Evolutionary conservation across 1,140 invertebrate species (phyloP).

Genomic region (Megalonaias nervosa): DNA sequence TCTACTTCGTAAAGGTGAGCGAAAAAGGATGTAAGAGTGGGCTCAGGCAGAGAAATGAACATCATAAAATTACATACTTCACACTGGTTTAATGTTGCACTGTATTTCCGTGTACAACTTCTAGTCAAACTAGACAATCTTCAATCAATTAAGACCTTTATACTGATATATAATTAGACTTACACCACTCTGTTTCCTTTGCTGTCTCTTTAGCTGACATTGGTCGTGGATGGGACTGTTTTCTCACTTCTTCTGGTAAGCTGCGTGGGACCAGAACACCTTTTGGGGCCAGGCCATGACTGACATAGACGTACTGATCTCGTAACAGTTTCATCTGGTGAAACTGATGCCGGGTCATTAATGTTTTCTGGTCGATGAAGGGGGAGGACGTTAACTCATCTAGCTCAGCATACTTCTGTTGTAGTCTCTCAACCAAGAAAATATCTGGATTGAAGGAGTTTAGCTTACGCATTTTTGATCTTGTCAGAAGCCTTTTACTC

Average conservation of each 20-base stretch:
- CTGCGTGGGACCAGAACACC: conserved; percentile 28
- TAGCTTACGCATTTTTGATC: conserved; percentile 21
- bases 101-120: neutral
- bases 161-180: neutral
- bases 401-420: conserved; percentile 40
- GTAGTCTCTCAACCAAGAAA: conserved; percentile 30
- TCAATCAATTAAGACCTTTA: conserved; percentile 9
- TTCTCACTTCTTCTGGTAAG: conserved; percentile 28
- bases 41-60: no score
- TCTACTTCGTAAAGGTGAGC: no score
- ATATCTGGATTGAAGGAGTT: conserved; percentile 29
- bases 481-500: conserved; percentile 13
- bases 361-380: conserved; percentile 33
- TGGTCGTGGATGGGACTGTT: conserved; percentile 8
- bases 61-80: no score
- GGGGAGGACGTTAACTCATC: conserved; percentile 28
- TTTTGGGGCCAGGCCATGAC: conserved; percentile 29
- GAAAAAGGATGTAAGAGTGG: no score
- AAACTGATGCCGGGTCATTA: conserved; percentile 34
- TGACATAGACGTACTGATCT: conserved; percentile 34
- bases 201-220: conserved; percentile 8
- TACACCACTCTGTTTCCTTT: neutral
- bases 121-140: neutral
- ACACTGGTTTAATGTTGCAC: neutral
- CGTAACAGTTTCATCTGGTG: conserved; percentile 39